These are phyloP conservation scores for Homarus americanus DNA, from an alignment of 1,140 invertebrate species.

Conservation along the genomic window DNA sequence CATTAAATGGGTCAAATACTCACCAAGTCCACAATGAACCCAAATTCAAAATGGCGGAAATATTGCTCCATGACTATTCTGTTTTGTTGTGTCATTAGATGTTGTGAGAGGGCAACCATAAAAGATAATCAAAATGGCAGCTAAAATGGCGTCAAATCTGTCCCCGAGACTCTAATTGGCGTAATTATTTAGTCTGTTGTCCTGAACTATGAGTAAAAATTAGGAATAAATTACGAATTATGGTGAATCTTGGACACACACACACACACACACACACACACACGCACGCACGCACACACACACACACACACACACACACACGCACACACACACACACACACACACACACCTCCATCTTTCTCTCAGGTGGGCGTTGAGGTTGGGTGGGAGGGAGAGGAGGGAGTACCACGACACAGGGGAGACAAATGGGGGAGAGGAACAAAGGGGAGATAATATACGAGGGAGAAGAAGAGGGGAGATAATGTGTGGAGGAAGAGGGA, in stretches of 20 bases:
- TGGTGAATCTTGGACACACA: too few relatives aligned
- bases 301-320: not conserved
- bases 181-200: too few relatives aligned
- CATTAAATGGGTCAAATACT: too few relatives aligned
- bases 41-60: too few relatives aligned
- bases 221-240: too few relatives aligned
- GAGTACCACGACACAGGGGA: not conserved
- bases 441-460: not conserved
- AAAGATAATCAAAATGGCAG: too few relatives aligned
- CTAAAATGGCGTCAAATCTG: too few relatives aligned
- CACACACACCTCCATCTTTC: slow-evolving; percentile 24
- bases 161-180: too few relatives aligned
- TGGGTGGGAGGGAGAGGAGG: not conserved
- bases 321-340: not conserved
- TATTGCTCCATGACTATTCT: too few relatives aligned
- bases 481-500: not conserved
- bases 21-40: too few relatives aligned
- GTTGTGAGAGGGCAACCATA: not conserved
- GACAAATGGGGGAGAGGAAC: not conserved
- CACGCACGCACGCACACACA: not conserved
- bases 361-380: not conserved
- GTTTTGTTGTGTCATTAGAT: too few relatives aligned
- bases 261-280: slow-evolving; percentile 23
- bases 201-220: too few relatives aligned
- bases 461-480: not conserved